Evolutionary conservation across 2,888 invertebrate species (phyloP).

Genomic region (Mellilla xanthometata): DNA sequence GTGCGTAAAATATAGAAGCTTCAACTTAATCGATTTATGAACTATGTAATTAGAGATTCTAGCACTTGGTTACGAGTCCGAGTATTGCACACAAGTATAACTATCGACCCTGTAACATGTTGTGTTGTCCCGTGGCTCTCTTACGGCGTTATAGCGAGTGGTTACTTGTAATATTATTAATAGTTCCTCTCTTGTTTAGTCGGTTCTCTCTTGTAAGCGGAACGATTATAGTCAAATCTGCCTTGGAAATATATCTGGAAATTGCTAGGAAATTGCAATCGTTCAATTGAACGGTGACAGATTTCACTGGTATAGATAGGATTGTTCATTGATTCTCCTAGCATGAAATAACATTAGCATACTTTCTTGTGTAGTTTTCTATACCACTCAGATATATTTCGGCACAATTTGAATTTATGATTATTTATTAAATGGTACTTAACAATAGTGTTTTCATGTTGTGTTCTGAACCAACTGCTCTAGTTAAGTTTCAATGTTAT

Average conservation of each 20-base stretch:
- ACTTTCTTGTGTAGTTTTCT: too few species aligned
- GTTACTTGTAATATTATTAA: slow-evolving; percentile 37
- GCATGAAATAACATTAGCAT: too few species aligned
- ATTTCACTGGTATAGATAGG: too few species aligned
- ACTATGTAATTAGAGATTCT: slow-evolving; percentile 61
- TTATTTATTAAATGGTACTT: slow-evolving; percentile 69
- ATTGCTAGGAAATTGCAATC: too few species aligned
- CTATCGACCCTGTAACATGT: slow-evolving; percentile 36
- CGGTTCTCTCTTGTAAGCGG: slow-evolving; percentile 20
- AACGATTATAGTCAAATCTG: slow-evolving; percentile 25
- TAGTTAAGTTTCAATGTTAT: slow-evolving; percentile 59
- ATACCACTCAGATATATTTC: too few species aligned
- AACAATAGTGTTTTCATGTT: slow-evolving; percentile 53
- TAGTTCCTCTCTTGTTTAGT: slow-evolving; percentile 51
- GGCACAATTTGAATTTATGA: slow-evolving; percentile 9
- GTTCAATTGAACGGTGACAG: too few species aligned
- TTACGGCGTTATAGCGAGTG: slow-evolving; percentile 33
- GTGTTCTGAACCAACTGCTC: slow-evolving; percentile 54
- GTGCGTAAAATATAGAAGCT: slow-evolving; percentile 72
- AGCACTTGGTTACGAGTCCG: slow-evolving; percentile 69
- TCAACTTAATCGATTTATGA: slow-evolving; percentile 70
- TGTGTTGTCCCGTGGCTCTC: slow-evolving; percentile 67
- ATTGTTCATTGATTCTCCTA: too few species aligned
- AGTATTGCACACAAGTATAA: slow-evolving; percentile 62
- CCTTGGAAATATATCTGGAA: too few species aligned